Evolutionary conservation across 2,888 invertebrate genomes (phyloP).

Genomic region (Drosophila nr. perissopoda): DNA sequence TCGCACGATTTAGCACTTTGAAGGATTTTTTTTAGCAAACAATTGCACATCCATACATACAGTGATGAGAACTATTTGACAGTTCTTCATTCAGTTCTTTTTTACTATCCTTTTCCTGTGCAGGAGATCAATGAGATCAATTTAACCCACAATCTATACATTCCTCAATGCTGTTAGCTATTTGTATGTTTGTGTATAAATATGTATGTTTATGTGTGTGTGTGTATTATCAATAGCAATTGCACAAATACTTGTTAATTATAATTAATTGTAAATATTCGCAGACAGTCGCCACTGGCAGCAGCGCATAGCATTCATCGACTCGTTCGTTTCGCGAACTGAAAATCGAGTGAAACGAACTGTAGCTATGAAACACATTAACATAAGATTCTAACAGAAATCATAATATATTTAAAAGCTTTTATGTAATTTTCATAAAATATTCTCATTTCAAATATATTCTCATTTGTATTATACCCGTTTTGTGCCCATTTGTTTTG

Average conservation of each 20-base stretch:
- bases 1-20: conserved; percentile 2
- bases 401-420: not conserved
- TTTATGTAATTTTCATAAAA: not conserved
- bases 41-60: not conserved
- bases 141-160: not conserved
- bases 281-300: conserved; percentile 16
- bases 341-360: not conserved
- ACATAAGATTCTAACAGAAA: not conserved
- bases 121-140: not conserved
- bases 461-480: not conserved
- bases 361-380: not conserved
- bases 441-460: not conserved
- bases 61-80: not conserved
- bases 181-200: not conserved
- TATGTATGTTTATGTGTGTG: conserved; percentile 2
- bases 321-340: not conserved
- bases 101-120: not conserved
- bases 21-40: not conserved
- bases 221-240: conserved; percentile 22
- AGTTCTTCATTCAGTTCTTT: not conserved
- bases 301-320: not conserved
- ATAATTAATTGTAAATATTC: conserved; percentile 45
- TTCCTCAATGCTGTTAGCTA: not conserved
- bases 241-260: conserved; percentile 41
- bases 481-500: not conserved